These are phyloP conservation scores for Nomada flava DNA, from an alignment of 2,888 invertebrate species.

Conservation along the genomic window DNA sequence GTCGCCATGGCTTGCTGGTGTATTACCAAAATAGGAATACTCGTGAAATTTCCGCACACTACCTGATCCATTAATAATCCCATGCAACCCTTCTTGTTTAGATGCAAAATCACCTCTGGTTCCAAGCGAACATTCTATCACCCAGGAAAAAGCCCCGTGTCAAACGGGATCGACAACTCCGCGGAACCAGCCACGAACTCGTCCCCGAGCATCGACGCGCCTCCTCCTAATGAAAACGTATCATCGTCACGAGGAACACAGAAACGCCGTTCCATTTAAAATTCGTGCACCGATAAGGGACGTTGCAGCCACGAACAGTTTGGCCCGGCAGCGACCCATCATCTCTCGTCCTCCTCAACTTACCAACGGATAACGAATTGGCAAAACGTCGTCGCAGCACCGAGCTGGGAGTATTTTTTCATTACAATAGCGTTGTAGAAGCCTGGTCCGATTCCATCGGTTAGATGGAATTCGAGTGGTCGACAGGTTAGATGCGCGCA, in stretches of 20 bases:
- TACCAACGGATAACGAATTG: conserved; percentile 28
- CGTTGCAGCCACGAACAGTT: conserved; percentile 21
- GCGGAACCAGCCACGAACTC: neutral
- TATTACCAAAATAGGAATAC: no score
- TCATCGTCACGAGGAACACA: conserved; percentile 41
- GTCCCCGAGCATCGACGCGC: conserved; percentile 17
- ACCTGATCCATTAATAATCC: neutral
- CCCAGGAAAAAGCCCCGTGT: conserved; percentile 19
- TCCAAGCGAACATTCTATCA: conserved; percentile 12
- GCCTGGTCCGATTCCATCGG: conserved; percentile 53
- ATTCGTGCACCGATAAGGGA: conserved; percentile 43
- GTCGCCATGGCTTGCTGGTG: no score
- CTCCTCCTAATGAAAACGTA: conserved; percentile 63
- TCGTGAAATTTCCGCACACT: no score
- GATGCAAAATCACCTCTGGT: conserved; percentile 4
- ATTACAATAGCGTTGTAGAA: conserved; percentile 38
- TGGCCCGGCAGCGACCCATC: conserved; percentile 20
- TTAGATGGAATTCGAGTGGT: conserved; percentile 53
- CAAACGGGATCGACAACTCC: conserved; percentile 44
- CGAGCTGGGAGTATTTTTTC: conserved; percentile 60
- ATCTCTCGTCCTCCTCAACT: conserved; percentile 34
- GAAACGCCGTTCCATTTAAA: conserved; percentile 43
- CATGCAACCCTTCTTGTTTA: neutral
- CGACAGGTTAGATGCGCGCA: conserved; percentile 67
- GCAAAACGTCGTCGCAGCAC: conserved; percentile 12